Evolutionary conservation across 2,888 invertebrate genomes (phyloP), one percentile per base, ranked within the genome.

Genomic region (Falcaria lacertinaria): DNA sequence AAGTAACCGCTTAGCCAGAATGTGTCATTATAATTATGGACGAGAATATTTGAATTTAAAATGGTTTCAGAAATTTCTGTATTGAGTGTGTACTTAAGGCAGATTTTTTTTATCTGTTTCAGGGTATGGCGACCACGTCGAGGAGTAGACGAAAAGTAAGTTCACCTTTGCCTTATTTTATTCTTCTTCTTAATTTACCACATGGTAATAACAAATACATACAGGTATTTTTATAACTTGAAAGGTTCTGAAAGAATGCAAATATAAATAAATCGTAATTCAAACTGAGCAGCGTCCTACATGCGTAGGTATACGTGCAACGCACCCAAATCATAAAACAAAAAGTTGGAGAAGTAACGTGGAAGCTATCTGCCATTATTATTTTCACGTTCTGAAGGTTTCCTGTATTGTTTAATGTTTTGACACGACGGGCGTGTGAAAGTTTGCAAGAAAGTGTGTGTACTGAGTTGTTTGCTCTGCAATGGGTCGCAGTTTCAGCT

Each of bases 121-220:
- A 87, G 87, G 86, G 87, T 47, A 87, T 87, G 86, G 82, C 82
- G 41, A 82, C 82, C 45, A 80, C 82, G 15, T 82, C 82, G 41
- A 70, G 82, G 51, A 82, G 72, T 69, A 75, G 81, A 57, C 68
- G 72, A 67, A 78, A 78, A 76, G 77, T 75, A 54, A 71, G 63
- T 33, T 19, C 16, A 25, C 4, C 13, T 38, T 42, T 48, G 4
- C 8, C 39, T 14, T 44, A 2, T 11, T 11, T 28, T 28, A 11
- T 28, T 8, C 19, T 19, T 19, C 5, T n/a, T n/a, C n/a, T 19
- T 4, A 19, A 19, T 5, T 19, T 19, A 19, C 1, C 6, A 19
- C 19, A 19, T 19, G 6, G 6, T 19, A 19, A 19, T 19, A 3
- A 19, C 6, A 19, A 19, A 4, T 19, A 6, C 19, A 19, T 19